These are phyloP conservation scores for Carapus acus DNA, from an alignment of 2,797 vertebrate genomes.

Conservation along the genomic window DNA sequence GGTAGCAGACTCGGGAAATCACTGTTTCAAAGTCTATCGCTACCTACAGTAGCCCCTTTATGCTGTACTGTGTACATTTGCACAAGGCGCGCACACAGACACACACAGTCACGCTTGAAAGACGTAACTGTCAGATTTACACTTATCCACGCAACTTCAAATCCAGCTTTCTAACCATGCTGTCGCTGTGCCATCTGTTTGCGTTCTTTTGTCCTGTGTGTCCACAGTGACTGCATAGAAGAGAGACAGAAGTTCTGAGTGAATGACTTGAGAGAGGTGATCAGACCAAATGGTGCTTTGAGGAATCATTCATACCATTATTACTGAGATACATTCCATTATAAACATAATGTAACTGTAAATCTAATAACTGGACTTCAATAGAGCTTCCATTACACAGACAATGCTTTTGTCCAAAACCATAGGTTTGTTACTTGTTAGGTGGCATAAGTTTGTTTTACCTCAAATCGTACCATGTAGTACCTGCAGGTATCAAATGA, in stretches of 20 bases:
- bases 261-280: slow-evolving; percentile 27
- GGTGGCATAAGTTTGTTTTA: background rate
- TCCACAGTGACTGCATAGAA: slow-evolving; percentile 11
- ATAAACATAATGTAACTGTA: slow-evolving; percentile 11
- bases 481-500: slow-evolving; percentile 37
- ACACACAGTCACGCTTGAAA: slow-evolving; percentile 4
- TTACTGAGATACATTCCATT: slow-evolving; percentile 31
- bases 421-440: slow-evolving; percentile 18
- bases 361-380: slow-evolving; percentile 25
- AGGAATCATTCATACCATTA: slow-evolving; percentile 28
- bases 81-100: slow-evolving; percentile 3
- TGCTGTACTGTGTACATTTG: slow-evolving; percentile 7
- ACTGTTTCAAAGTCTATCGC: slow-evolving; percentile 98
- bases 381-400: slow-evolving; percentile 23
- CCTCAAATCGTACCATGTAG: slow-evolving; percentile 4
- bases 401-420: slow-evolving; percentile 14
- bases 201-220: slow-evolving; percentile 13
- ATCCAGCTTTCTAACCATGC: slow-evolving; percentile 9
- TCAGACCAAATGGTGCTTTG: slow-evolving; percentile 28
- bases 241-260: slow-evolving; percentile 3
- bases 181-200: slow-evolving; percentile 45
- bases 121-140: slow-evolving; percentile 28
- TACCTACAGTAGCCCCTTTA: slow-evolving; percentile 83
- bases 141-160: slow-evolving; percentile 31
- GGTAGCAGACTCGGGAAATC: slow-evolving; percentile 98